Evolutionary conservation across 2,113 vertebrate species (phyloP), one percentile per base, ranked within the genome.

Genomic region (Sinocyclocheilus maitianheensis): DNA sequence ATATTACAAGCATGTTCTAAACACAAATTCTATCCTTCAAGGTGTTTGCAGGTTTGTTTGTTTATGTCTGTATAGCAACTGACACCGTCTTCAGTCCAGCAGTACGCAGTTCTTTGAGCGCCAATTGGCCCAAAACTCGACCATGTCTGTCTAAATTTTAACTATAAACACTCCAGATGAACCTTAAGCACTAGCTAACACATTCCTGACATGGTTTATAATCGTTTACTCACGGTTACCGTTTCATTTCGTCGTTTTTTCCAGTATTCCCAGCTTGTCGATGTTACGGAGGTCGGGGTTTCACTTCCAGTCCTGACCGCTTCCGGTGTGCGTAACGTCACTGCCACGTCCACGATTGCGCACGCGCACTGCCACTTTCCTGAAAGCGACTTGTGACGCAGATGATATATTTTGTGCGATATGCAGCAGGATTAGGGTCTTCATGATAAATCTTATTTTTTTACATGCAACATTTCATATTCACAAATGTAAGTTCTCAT

Each of bases 321-420:
- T 94, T 95, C 94, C 95, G 94, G 93, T 69, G 30, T 58, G 53
- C 48, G 6, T 84, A 75, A 94, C 94, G 94, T 95, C 93, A 94
- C 84, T 95, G 94, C 95, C 95, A 96, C 95, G 95, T 96, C 86
- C 88, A 83, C 90, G 55, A 85, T 30, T 53, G 75, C 26, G 69
- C 90, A 85, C 65, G 84, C 84, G 58, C 88, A 3, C 6, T 75
- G n/a, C 22, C 6, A 2, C n/a, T 58, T 20, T 34, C 37, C 12
- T 26, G 13, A 53, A 10, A 63, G 22, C 71, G 63, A 87, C 18
- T 53, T 48, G 62, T 87, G 85, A 89, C 85, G 83, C 81, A 37
- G 2, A 53, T 53, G n/a, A 53, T 13, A 4, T 1, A 10, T 67
- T 82, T 24, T 18, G n/a, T 22, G 3, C 1, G n/a, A 63, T 69